phyloP scores from a whole-genome alignment of 2,113 vertebrate species.

The Formicarius rufipectus region DNA sequence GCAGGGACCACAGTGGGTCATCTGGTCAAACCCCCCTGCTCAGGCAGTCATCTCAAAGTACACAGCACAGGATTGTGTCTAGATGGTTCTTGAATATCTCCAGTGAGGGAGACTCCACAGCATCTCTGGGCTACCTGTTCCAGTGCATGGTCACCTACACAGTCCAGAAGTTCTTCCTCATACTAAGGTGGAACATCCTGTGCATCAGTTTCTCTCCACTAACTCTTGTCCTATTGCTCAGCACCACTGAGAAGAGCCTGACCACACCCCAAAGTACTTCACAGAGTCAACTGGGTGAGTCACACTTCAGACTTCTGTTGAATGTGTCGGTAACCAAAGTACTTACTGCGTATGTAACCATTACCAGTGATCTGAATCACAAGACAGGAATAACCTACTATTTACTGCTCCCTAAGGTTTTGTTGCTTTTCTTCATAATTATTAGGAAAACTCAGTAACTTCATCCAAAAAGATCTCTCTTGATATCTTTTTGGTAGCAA shows the following conservation, averaged over 20 bases:
- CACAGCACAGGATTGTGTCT: accelerated
- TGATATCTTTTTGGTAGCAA: no score
- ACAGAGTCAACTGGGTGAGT: background rate
- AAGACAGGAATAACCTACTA: background rate
- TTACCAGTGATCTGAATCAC: background rate
- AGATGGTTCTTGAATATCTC: background rate
- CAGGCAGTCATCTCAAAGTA: background rate
- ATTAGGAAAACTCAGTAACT: background rate
- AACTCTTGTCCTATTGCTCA: background rate
- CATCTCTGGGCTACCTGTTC: background rate
- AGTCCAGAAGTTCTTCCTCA: background rate
- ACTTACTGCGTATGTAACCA: background rate
- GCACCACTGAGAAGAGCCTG: background rate
- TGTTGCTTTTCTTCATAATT: background rate
- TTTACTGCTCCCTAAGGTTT: background rate
- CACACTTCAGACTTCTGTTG: background rate
- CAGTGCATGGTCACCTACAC: background rate
- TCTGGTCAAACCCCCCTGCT: background rate
- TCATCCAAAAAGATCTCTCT: background rate
- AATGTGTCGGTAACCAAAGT: background rate
- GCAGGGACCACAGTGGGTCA: background rate
- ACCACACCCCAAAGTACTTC: background rate
- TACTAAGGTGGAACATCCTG: background rate
- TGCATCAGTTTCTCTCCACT: background rate
- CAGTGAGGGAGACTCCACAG: background rate